Percentiles rank a stretch among this genome's conserved stretches.
These are phyloP conservation scores for Caerostris extrusa DNA, from an alignment of 1,140 invertebrate species.

Conservation along the genomic window DNA sequence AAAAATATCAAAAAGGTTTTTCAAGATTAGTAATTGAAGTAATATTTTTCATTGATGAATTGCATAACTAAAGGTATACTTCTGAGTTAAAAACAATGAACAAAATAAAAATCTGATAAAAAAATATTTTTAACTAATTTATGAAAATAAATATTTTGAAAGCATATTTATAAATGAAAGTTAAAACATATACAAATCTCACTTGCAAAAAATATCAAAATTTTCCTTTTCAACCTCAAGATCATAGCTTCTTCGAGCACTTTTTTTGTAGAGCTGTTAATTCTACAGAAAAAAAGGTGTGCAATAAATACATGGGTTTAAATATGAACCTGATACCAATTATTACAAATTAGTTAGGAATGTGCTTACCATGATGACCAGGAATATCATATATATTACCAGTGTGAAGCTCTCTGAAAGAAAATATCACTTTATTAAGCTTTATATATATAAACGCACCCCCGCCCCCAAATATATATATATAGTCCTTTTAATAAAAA, in stretches of 20 bases:
- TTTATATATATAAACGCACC: no score
- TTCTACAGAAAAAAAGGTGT: background rate
- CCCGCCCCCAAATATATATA: no score
- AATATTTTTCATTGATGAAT: no score
- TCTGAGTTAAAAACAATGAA: no score
- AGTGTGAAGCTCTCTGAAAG: background rate
- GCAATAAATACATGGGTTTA: background rate
- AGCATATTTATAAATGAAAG: no score
- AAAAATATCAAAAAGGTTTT: no score
- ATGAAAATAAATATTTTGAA: background rate
- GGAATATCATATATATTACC: slow-evolving; percentile 48
- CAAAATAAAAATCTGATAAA: background rate
- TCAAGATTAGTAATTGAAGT: no score
- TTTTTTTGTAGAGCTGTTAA: background rate
- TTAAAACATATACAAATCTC: background rate
- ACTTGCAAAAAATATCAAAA: background rate
- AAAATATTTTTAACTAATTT: background rate
- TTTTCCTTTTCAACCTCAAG: background rate
- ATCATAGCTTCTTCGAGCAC: background rate
- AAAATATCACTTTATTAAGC: background rate
- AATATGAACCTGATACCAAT: background rate
- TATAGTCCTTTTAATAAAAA: no score
- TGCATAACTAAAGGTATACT: no score
- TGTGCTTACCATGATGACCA: slow-evolving; percentile 13
- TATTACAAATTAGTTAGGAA: background rate